A percentile compares a stretch with the other conserved stretches of the same genome.
phyloP scores from a whole-genome alignment of 2,113 vertebrate genomes.

The Hymenochirus boettgeri region DNA sequence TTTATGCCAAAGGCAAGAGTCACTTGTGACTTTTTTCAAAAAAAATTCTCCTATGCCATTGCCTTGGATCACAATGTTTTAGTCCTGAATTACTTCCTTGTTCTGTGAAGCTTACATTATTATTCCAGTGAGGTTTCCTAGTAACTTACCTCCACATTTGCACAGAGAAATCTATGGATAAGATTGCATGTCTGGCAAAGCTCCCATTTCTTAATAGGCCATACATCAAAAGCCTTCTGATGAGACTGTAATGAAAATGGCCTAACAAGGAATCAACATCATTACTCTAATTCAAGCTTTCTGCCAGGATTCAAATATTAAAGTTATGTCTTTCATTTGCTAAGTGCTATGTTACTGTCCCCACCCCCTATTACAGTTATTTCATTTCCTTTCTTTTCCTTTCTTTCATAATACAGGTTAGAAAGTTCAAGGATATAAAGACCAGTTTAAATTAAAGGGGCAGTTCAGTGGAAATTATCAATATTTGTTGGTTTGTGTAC shows the following conservation, averaged over 20 bases:
- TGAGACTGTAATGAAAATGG: constrained; percentile 40
- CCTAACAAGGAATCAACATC: constrained; percentile 40
- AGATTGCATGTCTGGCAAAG: constrained; percentile 28
- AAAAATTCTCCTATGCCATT: no score
- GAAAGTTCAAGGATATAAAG: no score
- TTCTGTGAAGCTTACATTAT: constrained; percentile 3
- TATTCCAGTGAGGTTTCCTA: constrained; percentile 6
- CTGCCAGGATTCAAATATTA: constrained; percentile 30
- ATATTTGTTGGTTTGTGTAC: no score
- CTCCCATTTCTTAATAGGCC: constrained; percentile 35
- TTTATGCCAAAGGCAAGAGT: no score
- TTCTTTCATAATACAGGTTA: no score
- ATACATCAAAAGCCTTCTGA: constrained; percentile 39
- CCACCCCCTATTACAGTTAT: not conserved
- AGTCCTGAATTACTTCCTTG: not conserved
- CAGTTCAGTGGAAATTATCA: no score
- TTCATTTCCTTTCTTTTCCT: not conserved
- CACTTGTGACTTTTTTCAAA: no score
- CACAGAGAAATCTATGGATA: constrained; percentile 20
- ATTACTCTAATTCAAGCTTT: constrained; percentile 28
- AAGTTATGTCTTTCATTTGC: constrained; percentile 40
- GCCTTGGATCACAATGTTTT: not conserved
- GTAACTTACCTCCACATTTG: constrained; percentile 23
- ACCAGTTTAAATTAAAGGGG: no score
- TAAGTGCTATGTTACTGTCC: constrained; percentile 23